Percentiles rank a stretch among this genome's conserved stretches.
Conservation (phyloP, 92 coral and sea anemone species). For the Umimayanthus kanabou region DNA sequence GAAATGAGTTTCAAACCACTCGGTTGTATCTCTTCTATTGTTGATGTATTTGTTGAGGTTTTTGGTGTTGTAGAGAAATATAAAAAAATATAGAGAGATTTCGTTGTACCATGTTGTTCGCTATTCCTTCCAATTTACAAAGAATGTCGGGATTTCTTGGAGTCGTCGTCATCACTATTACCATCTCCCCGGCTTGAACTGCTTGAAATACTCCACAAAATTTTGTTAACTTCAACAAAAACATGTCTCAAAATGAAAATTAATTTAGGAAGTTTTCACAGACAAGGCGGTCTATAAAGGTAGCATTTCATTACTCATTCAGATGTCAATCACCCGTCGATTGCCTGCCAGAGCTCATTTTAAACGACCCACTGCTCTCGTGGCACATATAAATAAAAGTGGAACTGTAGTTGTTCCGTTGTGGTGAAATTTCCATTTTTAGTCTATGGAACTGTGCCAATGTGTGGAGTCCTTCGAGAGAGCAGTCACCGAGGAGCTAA, state of each 20-base stretch:
- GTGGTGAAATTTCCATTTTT: not conserved
- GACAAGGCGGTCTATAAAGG: not conserved
- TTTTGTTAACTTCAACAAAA: not conserved
- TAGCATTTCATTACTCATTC: not conserved
- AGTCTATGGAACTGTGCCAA: not conserved
- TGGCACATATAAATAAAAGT: not conserved
- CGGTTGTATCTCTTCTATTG: no score
- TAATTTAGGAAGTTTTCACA: no score
- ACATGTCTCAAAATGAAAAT: not conserved
- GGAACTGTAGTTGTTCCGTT: not conserved
- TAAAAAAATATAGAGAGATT: no score
- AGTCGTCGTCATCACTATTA: no score
- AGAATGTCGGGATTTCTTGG: no score
- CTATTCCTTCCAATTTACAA: not conserved
- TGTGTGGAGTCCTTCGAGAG: not conserved
- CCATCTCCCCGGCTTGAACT: no score
- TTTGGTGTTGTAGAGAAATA: no score
- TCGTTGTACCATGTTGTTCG: not conserved
- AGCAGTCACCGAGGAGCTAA: not conserved
- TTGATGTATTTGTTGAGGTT: no score
- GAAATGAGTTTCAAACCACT: not conserved
- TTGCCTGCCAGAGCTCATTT: not conserved
- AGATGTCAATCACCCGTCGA: not conserved
- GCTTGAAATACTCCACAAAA: not conserved
- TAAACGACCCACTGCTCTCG: not conserved